These are phyloP conservation scores for Lithobates pipiens DNA, from an alignment of 2,797 vertebrate genomes.

Conservation along the genomic window DNA sequence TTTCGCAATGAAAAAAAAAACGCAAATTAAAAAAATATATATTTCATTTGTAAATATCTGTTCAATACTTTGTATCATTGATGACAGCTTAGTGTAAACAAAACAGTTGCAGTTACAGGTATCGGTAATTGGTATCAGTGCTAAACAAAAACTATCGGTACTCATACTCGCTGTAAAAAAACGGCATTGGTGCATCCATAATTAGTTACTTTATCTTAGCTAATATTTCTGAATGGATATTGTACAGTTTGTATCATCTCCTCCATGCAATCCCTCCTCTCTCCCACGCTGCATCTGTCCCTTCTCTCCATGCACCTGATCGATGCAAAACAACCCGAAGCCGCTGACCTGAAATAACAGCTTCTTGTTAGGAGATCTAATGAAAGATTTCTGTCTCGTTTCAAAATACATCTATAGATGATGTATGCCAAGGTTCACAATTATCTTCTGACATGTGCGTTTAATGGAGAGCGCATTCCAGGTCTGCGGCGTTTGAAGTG, in stretches of 20 bases:
- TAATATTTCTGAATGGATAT: not conserved
- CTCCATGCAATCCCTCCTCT: not conserved
- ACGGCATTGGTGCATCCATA: too few relatives aligned
- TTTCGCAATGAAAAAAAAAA: too few relatives aligned
- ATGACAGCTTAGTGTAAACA: too few relatives aligned
- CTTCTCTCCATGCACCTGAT: not conserved
- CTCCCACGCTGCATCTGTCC: not conserved
- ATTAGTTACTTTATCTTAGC: too few relatives aligned
- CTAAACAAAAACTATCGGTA: too few relatives aligned
- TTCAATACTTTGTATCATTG: too few relatives aligned
- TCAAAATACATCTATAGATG: slow-evolving; percentile 22
- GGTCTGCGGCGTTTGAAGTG: slow-evolving; percentile 25
- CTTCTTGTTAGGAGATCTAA: slow-evolving; percentile 29
- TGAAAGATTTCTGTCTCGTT: slow-evolving; percentile 37
- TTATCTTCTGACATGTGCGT: slow-evolving; percentile 27
- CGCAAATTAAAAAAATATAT: too few relatives aligned
- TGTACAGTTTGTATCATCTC: not conserved
- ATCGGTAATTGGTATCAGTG: too few relatives aligned
- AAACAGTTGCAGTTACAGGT: too few relatives aligned
- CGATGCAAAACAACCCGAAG: not conserved
- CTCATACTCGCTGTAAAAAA: too few relatives aligned
- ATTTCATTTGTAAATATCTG: too few relatives aligned
- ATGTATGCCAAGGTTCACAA: slow-evolving; percentile 29
- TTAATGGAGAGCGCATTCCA: slow-evolving; percentile 9
- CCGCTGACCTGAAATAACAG: slow-evolving; percentile 36